Evolutionary conservation across 2,888 invertebrate species (phyloP), one percentile per base, ranked within the genome.

Genomic region (Aspidapion aeneum): DNA sequence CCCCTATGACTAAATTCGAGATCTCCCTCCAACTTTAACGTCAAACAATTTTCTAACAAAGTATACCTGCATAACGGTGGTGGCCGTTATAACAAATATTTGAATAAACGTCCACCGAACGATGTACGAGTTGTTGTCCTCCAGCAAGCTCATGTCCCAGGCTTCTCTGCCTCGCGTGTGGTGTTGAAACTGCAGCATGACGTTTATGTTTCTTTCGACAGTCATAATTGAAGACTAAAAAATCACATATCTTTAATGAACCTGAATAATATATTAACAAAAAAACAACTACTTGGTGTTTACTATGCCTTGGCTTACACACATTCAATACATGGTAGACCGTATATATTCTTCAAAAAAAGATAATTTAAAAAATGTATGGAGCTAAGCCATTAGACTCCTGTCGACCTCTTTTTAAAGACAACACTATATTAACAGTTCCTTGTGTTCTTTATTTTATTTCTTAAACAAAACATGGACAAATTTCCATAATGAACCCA

Each of bases 11-110:
- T 52, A 56, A 56, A 56, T 56, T 56, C 56, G 56, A 56, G 56
- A 56, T 56, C 56, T 56, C 5, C 17, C 48, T 63, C 87, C 87
- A 35, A 85, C 82, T 76, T 90, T 91, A 0, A 90, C 87, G 74
- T 93, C 91, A 77, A 97, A 97, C 12, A 97, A 82, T 82, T 94
- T 93, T 68, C 93, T 86, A 16, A 97, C 91, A 78, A 96, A 96
- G 78, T 89, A 93, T 1, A 96, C 94, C 80, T 93, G 93, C 57
- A 90, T 77, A 1, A 89, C 84, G 9, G 91, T 91, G 0, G 95
- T 92, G 1, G 87, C 84, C 57, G 90, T 81, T 67, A 97, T 91
- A 1, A 96, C 90, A 21, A 90, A 63, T 69, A 96, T 93, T 82
- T 96, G 96, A 58, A 90, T 84, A 1, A 96, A 73, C 0, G 97